Evolutionary conservation across 2,113 vertebrate genomes (phyloP).

Genomic region (Syrmaticus mikado): DNA sequence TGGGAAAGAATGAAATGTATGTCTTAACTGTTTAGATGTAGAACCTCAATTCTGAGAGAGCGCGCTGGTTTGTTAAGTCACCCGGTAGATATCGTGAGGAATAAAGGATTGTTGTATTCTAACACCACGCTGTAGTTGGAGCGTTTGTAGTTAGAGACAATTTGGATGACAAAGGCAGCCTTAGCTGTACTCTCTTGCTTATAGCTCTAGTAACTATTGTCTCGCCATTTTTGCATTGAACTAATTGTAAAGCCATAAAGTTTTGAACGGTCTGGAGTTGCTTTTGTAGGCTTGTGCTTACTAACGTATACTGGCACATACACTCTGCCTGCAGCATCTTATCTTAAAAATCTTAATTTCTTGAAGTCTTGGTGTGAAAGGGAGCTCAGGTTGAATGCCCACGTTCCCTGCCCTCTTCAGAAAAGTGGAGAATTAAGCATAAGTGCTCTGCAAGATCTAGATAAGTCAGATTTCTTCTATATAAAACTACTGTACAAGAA

Average conservation of each 20-base stretch:
- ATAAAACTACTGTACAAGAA: neutral
- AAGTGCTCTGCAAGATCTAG: neutral
- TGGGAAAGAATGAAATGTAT: no score
- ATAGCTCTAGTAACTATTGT: neutral
- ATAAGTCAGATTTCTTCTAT: fast-evolving
- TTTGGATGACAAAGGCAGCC: neutral
- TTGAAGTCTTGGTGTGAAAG: neutral
- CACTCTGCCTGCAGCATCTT: neutral
- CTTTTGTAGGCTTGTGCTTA: neutral
- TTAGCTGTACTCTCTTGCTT: fast-evolving
- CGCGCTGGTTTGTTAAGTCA: no score
- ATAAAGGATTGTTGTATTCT: no score
- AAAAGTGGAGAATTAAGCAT: neutral
- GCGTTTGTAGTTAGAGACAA: no score
- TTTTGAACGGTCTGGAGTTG: neutral
- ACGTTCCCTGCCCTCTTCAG: neutral
- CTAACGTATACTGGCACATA: neutral
- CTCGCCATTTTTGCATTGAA: neutral
- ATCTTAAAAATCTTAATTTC: neutral
- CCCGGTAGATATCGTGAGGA: no score
- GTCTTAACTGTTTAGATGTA: no score
- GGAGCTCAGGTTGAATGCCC: neutral
- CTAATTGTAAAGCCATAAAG: neutral
- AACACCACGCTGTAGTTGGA: no score
- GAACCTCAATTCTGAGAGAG: no score